A percentile compares a stretch with the other conserved stretches of the same genome.
These are phyloP conservation scores for Sternarchorhynchus goeldii DNA, from an alignment of 2,797 vertebrate species.

Conservation along the genomic window DNA sequence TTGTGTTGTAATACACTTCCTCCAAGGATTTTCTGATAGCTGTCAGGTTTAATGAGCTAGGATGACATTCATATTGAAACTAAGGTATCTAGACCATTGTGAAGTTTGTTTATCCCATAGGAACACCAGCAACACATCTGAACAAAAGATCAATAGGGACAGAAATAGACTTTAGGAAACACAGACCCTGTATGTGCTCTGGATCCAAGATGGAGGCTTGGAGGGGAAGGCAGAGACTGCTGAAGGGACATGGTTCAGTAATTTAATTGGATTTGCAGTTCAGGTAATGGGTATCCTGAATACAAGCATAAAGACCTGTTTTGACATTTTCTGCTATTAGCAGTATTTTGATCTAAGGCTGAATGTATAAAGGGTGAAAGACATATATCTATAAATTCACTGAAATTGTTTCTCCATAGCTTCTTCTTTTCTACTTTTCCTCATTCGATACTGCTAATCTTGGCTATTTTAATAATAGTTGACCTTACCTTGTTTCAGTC, in stretches of 20 bases:
- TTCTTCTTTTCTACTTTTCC: not conserved
- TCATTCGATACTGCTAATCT: not conserved
- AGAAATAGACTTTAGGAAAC: conserved; percentile 37
- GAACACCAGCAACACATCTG: conserved; percentile 37
- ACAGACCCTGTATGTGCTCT: conserved; percentile 23
- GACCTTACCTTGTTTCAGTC: not conserved
- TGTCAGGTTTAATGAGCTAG: conserved; percentile 44
- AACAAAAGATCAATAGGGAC: conserved; percentile 41
- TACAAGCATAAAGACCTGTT: conserved; percentile 41
- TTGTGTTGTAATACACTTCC: conserved; percentile 44
- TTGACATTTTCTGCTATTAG: conserved; percentile 38
- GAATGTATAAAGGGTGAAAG: not conserved
- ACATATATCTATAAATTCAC: not conserved
- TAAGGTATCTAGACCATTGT: conserved; percentile 29
- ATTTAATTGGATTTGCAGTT: conserved; percentile 46
- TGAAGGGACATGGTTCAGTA: conserved; percentile 33
- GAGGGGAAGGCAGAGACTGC: not conserved
- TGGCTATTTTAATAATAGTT: not conserved
- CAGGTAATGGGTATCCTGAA: conserved; percentile 33
- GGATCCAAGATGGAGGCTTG: conserved; percentile 30
- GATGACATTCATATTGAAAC: conserved; percentile 35
- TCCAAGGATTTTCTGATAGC: conserved; percentile 43
- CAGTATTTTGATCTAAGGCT: conserved; percentile 21
- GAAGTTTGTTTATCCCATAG: conserved; percentile 28
- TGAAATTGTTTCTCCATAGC: not conserved